phyloP scores from a whole-genome alignment of 2,888 invertebrate species.

The Lagria hirta region DNA sequence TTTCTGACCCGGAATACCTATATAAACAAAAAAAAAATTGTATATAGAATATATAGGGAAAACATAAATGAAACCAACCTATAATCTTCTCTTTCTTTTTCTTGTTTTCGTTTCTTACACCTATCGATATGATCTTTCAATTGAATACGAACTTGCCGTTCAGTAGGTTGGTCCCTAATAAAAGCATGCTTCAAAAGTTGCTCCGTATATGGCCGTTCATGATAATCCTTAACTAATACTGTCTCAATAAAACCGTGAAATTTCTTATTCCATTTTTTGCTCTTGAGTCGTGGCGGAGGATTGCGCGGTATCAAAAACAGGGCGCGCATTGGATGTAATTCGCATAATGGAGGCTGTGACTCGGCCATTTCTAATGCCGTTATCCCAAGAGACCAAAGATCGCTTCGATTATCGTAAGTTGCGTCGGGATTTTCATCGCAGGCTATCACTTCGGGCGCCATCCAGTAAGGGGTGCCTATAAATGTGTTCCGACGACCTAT shows the following conservation, averaged over 20 bases:
- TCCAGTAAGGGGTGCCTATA: conserved; percentile 98
- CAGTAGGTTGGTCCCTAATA: conserved; percentile 98
- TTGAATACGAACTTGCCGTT: conserved; percentile 96
- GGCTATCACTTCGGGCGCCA: conserved; percentile 99
- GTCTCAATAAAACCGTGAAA: conserved; percentile 98
- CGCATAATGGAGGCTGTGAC: conserved; percentile 98
- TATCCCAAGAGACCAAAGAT: conserved; percentile 91
- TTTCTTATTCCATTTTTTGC: conserved; percentile 97
- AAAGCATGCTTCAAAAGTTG: conserved; percentile 96
- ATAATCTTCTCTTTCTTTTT: conserved; percentile 78
- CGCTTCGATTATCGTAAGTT: conserved; percentile 97
- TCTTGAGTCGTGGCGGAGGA: conserved; percentile 95
- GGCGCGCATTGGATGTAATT: conserved; percentile 99
- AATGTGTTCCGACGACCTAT: conserved; percentile 99
- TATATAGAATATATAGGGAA: too few species aligned
- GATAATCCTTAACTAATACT: conserved; percentile 95
- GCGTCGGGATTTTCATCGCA: conserved; percentile 99
- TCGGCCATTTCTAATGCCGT: conserved; percentile 99
- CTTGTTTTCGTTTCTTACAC: conserved; percentile 92
- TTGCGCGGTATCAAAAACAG: conserved; percentile 98
- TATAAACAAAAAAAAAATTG: conserved; percentile 1
- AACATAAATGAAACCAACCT: conserved; percentile 44
- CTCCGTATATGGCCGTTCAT: conserved; percentile 97
- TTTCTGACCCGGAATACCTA: conserved; percentile 94
- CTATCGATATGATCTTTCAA: conserved; percentile 99